phyloP scores from a whole-genome alignment of 2,888 invertebrate species.

The Drosophila mimica region DNA sequence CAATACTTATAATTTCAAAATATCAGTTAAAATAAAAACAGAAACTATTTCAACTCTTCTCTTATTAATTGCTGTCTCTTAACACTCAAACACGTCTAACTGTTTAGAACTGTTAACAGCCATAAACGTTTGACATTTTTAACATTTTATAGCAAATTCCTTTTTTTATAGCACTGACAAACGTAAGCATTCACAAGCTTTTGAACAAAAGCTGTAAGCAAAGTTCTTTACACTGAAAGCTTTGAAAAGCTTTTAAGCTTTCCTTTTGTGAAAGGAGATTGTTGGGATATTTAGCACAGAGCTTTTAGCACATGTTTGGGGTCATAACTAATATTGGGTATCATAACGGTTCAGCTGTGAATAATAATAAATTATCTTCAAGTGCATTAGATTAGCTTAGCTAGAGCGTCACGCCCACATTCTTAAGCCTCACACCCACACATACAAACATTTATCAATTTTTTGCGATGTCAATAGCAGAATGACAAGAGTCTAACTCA shows the following conservation, averaged over 20 bases:
- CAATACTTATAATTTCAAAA: background rate
- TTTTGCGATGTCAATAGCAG: constrained; percentile 49
- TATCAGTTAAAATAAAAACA: background rate
- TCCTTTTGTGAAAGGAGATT: constrained; percentile 6
- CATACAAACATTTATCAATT: constrained; percentile 57
- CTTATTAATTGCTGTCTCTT: background rate
- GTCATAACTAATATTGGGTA: constrained; percentile 26
- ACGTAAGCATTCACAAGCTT: constrained; percentile 30
- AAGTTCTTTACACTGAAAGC: constrained; percentile 16
- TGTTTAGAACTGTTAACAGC: background rate
- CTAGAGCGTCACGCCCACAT: constrained; percentile 63
- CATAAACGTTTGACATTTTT: background rate
- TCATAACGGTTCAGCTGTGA: constrained; percentile 45
- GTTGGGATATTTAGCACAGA: constrained; percentile 20
- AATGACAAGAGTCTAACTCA: constrained; percentile 36
- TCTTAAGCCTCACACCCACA: constrained; percentile 40
- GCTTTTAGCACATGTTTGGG: constrained; percentile 48
- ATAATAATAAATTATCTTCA: constrained; percentile 72
- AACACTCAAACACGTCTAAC: background rate
- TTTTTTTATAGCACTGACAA: constrained; percentile 3
- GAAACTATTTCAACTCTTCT: background rate
- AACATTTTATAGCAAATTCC: background rate
- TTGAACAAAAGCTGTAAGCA: constrained; percentile 10
- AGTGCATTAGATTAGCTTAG: constrained; percentile 62
- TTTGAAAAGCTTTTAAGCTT: constrained; percentile 30